A percentile compares a stretch with the other conserved stretches of the same genome.
Evolutionary conservation across 2,888 invertebrate genomes (phyloP).

Genomic region (Orthosia gracilis): DNA sequence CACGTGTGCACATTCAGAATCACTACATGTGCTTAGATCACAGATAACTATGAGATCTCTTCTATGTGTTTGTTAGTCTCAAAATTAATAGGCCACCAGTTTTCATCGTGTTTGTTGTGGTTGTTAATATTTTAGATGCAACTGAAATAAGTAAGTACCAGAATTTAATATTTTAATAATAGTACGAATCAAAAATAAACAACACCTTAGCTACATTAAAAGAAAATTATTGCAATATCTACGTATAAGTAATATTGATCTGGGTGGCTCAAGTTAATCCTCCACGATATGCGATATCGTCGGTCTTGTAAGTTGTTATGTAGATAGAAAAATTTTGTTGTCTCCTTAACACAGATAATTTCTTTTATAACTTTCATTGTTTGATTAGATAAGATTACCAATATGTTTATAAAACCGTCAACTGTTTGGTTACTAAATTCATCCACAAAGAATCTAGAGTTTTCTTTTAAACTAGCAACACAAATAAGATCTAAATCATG

Average conservation of each 20-base stretch:
- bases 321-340: background rate
- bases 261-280: background rate
- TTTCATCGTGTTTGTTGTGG: background rate
- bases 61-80: background rate
- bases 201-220: no score
- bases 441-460: background rate
- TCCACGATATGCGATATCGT: background rate
- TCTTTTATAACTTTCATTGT: background rate
- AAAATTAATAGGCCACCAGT: background rate
- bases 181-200: no score
- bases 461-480: background rate
- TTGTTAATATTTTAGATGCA: background rate
- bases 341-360: background rate
- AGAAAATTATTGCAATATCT: no score
- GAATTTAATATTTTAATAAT: no score
- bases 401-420: no score
- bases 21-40: conserved; percentile 31
- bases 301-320: background rate
- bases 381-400: background rate
- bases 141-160: background rate
- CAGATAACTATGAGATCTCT: conserved; percentile 32
- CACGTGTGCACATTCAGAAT: conserved; percentile 58
- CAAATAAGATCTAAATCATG: background rate
- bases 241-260: background rate
- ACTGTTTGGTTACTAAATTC: background rate